Base-by-base conservation (phyloP, 2,113 vertebrate genomes). In the Semnornis frantzii region DNA sequence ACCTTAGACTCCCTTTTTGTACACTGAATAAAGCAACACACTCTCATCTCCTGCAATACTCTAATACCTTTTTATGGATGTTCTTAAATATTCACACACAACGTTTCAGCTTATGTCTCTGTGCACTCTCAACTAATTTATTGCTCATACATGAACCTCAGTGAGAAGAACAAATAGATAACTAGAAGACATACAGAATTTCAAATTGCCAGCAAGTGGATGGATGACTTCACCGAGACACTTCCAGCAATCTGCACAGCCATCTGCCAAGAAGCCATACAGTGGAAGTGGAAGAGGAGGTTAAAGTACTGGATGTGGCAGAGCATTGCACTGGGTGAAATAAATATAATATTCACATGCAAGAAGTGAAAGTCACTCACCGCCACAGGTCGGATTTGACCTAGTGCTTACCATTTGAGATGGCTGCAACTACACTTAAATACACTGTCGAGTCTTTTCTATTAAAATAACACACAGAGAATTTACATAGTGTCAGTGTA, bases 121-220 rank as follows among this genome's bases (percentile, higher is more conserved):
- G 65, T 30, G 73, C 69, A 82, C 72, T 91, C 82, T 85, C 62
- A 80, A 55, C 42, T 90, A 72, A 96, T 96, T 87, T 94, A 83
- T 31, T 87, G 71, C 31, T 94, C 70, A 71, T 80, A 46, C 52
- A 57, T 55, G 28, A 83, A 48, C 34, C 33, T 73, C 52, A 27
- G 54, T 20, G 13, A 80, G 65, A 89, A 27, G 33, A 76, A 52
- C 55, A 69, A 21, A 91, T 90, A 89, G 90, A 80, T 84, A 88
- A 59, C 87, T 84, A 64, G 82, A 85, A 87, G 87, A 64, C 55
- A 73, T 63, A 60, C 66, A 74, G 82, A 44, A 80, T 91, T 92
- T 91, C 62, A 83, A 69, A 74, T 64, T 25, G 62, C 27, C 63
- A 71, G 78, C 64, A 92, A 93, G 91, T n/a, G 52, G 71, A 65